Evolutionary conservation across 2,888 invertebrate genomes (phyloP).

Genomic region (Drosophila anomelani): DNA sequence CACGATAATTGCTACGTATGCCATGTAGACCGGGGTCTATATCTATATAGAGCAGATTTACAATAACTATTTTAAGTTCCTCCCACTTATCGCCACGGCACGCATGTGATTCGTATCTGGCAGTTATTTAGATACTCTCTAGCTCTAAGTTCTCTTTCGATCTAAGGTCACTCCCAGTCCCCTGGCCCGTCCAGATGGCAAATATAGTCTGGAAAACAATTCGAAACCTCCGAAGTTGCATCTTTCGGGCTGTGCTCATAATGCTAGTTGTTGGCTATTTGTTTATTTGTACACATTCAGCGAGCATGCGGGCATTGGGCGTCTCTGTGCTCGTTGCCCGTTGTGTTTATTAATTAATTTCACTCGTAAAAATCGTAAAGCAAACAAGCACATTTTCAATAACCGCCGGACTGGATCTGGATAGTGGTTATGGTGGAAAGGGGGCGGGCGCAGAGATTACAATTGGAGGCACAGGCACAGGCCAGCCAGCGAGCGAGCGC

Average conservation of each 20-base stretch:
- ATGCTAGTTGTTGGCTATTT: background rate
- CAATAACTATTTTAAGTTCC: slow-evolving; percentile 19
- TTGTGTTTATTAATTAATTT: slow-evolving; percentile 59
- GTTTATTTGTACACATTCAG: slow-evolving; percentile 11
- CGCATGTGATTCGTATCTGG: slow-evolving; percentile 20
- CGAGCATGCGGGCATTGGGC: slow-evolving; percentile 3
- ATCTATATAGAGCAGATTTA: slow-evolving; percentile 31
- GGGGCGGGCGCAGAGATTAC: slow-evolving; percentile 3
- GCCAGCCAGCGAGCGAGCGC: slow-evolving; percentile 17
- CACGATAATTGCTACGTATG: background rate
- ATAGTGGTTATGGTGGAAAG: background rate
- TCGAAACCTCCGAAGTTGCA: slow-evolving; percentile 5
- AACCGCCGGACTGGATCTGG: slow-evolving; percentile 5
- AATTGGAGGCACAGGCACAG: slow-evolving; percentile 2
- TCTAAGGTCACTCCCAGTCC: background rate
- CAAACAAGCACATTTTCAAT: slow-evolving; percentile 40
- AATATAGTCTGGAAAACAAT: background rate
- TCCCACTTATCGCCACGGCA: background rate
- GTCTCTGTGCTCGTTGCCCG: background rate
- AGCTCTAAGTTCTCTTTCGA: background rate
- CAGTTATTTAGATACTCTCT: slow-evolving; percentile 16
- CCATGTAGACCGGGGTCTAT: slow-evolving; percentile 12
- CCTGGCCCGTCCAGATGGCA: background rate
- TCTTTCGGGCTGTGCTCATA: slow-evolving; percentile 2
- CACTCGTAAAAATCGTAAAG: slow-evolving; percentile 53